phyloP scores from a whole-genome alignment of 64 coral and sea anemone species.

The Montipora capricornis region DNA sequence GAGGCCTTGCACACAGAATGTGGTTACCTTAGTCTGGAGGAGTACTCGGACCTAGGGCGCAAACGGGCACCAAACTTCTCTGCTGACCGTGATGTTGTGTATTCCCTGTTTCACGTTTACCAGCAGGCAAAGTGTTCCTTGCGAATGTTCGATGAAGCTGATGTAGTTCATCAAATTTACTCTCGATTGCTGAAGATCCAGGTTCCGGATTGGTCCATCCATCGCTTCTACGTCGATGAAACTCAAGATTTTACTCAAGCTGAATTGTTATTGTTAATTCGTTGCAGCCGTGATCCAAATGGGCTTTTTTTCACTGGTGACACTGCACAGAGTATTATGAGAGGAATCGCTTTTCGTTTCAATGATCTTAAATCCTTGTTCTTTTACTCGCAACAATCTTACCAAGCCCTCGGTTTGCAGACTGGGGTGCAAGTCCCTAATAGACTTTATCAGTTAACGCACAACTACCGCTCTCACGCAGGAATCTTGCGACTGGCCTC shows the following conservation, averaged over 20 bases:
- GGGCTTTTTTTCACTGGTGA: constrained; percentile 97
- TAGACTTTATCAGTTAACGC: constrained; percentile 83
- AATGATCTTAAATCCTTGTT: constrained; percentile 95
- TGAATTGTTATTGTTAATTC: constrained; percentile 88
- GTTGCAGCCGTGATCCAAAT: constrained; percentile 91
- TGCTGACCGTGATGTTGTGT: constrained; percentile 74
- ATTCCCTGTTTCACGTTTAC: constrained; percentile 82
- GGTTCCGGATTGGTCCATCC: constrained; percentile 84
- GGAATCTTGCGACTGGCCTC: constrained; percentile 91
- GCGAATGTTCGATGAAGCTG: constrained; percentile 95
- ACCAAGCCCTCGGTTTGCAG: constrained; percentile 22
- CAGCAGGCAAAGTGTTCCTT: constrained; percentile 68
- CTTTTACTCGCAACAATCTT: constrained; percentile 62
- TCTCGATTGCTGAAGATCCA: constrained; percentile 62
- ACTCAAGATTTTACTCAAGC: constrained; percentile 99
- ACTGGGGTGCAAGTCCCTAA: constrained; percentile 72
- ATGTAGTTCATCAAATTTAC: constrained; percentile 81
- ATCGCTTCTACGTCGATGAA: constrained; percentile 91
- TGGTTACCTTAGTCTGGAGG: constrained; percentile 69
- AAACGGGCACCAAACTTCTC: constrained; percentile 97
- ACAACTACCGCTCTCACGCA: constrained; percentile 98
- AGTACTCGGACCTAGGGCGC: constrained; percentile 82
- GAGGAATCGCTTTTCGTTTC: constrained; percentile 96
- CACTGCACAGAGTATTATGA: constrained; percentile 97
- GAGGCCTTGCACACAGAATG: constrained; percentile 76